Conservation (phyloP, 2,888 invertebrate species). For the Malacosoma neustria region DNA sequence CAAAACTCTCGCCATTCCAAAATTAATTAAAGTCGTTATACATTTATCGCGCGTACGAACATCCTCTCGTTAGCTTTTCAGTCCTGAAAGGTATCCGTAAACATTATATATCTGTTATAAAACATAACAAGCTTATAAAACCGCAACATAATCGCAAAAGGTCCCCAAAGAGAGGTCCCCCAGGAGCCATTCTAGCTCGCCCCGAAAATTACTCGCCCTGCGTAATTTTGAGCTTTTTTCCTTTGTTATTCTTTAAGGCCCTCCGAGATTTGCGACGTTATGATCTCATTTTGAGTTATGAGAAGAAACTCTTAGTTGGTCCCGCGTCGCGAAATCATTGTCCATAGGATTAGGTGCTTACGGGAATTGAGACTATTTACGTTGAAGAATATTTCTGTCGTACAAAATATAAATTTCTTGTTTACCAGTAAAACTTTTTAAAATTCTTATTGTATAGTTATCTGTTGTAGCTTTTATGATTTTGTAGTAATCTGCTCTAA, state of each 20-base stretch:
- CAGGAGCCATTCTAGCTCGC: slow-evolving; percentile 60
- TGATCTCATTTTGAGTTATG: slow-evolving; percentile 73
- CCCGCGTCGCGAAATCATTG: slow-evolving; percentile 56
- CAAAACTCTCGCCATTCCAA: slow-evolving; percentile 1
- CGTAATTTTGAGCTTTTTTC: slow-evolving; percentile 68
- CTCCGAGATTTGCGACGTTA: slow-evolving; percentile 65
- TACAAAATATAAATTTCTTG: not conserved
- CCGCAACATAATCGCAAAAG: slow-evolving; percentile 63
- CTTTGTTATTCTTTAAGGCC: slow-evolving; percentile 68
- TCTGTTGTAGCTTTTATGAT: too few species aligned
- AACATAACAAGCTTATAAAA: slow-evolving; percentile 72
- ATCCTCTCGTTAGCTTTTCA: slow-evolving; percentile 25
- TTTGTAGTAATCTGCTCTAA: too few species aligned
- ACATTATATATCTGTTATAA: slow-evolving; percentile 56
- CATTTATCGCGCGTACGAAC: not conserved
- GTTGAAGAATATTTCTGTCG: slow-evolving; percentile 19
- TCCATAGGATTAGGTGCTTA: slow-evolving; percentile 57
- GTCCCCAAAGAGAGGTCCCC: slow-evolving; percentile 49
- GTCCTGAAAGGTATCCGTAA: slow-evolving; percentile 42
- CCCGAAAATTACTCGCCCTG: slow-evolving; percentile 68
- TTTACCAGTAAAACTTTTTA: too few species aligned
- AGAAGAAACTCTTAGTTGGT: slow-evolving; percentile 65
- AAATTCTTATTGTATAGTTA: too few species aligned
- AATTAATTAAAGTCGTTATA: not conserved
- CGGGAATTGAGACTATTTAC: slow-evolving; percentile 30